phyloP scores from a whole-genome alignment of 30 jellyfish, hydroid and myxozoan genomes.

The Turritopsis rubra region DNA sequence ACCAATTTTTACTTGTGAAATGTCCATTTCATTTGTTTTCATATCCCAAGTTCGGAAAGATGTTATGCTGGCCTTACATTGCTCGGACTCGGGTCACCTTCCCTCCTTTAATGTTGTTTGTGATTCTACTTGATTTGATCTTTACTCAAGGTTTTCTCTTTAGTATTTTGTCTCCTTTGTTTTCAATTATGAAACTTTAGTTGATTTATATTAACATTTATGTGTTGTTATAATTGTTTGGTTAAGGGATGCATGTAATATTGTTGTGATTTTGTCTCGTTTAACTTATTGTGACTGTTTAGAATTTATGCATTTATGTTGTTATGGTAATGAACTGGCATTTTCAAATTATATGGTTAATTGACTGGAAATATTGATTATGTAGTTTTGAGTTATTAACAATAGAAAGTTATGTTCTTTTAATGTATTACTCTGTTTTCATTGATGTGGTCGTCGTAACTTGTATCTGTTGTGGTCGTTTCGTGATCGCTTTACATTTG shows the following conservation, averaged over 20 bases:
- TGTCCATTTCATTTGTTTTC: too few species aligned
- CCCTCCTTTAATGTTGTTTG: not conserved
- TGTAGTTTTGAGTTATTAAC: not conserved
- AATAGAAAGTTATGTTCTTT: not conserved
- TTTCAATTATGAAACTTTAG: not conserved
- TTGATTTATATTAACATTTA: not conserved
- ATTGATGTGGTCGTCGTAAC: not conserved
- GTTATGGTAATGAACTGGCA: not conserved
- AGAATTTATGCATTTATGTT: not conserved
- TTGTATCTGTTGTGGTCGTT: not conserved
- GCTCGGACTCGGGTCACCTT: not conserved
- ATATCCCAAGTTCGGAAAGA: not conserved
- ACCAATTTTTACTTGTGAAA: too few species aligned
- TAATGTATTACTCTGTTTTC: not conserved
- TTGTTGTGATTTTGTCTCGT: too few species aligned
- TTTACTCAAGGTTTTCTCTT: not conserved
- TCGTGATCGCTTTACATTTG: not conserved
- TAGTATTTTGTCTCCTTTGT: not conserved
- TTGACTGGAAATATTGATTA: not conserved
- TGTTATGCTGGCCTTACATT: not conserved
- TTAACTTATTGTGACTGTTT: not conserved
- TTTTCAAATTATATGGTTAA: not conserved
- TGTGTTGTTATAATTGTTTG: not conserved
- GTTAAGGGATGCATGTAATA: too few species aligned
- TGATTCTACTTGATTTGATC: not conserved